Evolutionary conservation across 2,888 invertebrate genomes (phyloP), one percentile per base, ranked within the genome.

Genomic region (Coremacera marginata): DNA sequence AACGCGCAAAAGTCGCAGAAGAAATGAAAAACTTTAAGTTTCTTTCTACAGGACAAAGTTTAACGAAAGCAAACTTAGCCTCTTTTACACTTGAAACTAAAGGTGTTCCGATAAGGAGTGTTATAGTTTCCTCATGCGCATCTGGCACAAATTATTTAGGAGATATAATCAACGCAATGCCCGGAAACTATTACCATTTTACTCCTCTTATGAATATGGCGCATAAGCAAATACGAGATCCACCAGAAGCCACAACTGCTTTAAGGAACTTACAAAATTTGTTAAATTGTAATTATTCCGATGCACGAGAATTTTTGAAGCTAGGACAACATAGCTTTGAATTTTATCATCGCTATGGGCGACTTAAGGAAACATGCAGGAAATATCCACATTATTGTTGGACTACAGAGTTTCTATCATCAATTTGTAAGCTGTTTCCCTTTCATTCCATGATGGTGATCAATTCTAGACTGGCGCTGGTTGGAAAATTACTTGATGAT

Each of bases 111-210:
- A 86, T 95, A 76, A 91, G 94, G 80, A 95, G 93, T 88, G 89
- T 96, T 67, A 93, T 97, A 81, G 90, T 96, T 78, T 95, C 96
- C 19, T 95, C 95, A n/a, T 97, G 96, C 96, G 92, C 96, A 82
- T 95, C 96, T 5, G 97, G 97, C 8, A 96, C 96, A 27, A 96
- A 96, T 52, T 97, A 97, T 88, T 91, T 96, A 72, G 96, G 96
- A 74, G 96, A 96, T 85, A 92, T 96, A 62, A 88, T 96, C 68
- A 95, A 95, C 88, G 92, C 95, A 34, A 73, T 73, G 49, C 70
- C 60, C 9, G 77, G 77, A 8, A 73, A 71, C 27, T 78, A 78
- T 65, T 75, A 75, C 31, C 75, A 78, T 55, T 78, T 51, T 34
- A 22, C 71, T 11, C 75, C 77, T 22, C 51, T 75, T 2, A 49